Base-by-base conservation (phyloP, 2,888 invertebrate species). In the Zaprionus lineosus region DNA sequence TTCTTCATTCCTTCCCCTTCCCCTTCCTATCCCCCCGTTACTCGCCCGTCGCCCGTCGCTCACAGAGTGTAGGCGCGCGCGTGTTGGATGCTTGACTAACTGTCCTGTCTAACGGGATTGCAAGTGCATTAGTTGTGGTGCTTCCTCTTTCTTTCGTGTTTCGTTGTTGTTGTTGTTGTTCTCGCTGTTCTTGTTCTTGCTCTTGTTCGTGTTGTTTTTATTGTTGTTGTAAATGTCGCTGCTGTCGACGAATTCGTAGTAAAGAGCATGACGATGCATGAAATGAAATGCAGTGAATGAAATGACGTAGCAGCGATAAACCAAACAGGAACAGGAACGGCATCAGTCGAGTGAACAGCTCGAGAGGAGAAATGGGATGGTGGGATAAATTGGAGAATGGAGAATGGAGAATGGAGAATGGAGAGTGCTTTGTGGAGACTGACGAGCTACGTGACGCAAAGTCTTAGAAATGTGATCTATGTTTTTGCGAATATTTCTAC, bases 191-290 rank as follows among this genome's bases (percentile, higher is more conserved):
- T 31, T 55, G 56, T 37, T 48, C 55, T 51, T 68, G 34, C 6
- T 29, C 18, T 44, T 37, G 29, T 62, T 52, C 36, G 4, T 43
- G 28, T 9, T 57, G 53, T 19, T 58, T 36, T 40, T 63, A 43
- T 31, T 31, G 18, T 9, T 59, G 37, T 28, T 65, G 60, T 6
- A 55, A 19, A 19, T 55, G 61, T 33, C 41, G 55, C 50, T 68
- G 34, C 6, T 29, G 26, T 40, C 33, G 21, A 24, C 37, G 36
- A 68, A 48, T 46, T 65, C 57, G 77, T 78, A 84, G 77, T 78
- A 78, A 78, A 58, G 67, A 82, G 67, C 79, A 74, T 78, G 85
- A 78, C 83, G 70, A 60, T 77, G 74, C 78, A 59, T 60, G 44
- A 55, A 68, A 46, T 40, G 46, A 46, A 60, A 56, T 50, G 56